Base-by-base conservation (phyloP, 53 echinoderm and acorn worm genomes). In the Mesocentrotus franciscanus region DNA sequence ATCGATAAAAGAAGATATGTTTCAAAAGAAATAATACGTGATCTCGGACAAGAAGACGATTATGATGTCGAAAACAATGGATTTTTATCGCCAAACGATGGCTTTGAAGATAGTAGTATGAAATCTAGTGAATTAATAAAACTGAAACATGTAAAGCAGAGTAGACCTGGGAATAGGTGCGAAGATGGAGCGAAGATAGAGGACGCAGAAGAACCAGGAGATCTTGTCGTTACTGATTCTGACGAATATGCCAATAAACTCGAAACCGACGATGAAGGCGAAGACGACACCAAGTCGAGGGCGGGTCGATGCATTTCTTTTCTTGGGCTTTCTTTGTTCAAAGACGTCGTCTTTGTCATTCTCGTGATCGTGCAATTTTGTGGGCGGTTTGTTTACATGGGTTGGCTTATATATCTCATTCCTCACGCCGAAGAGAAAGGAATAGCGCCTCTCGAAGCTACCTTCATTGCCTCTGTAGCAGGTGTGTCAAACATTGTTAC, bases 361-460 rank as follows among this genome's bases (percentile, higher is more conserved):
- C 94, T 98, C 24, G 95, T 98, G 96, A 61, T 96, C 4, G 97
- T 97, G 11, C 98, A 98, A 93, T 97, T 98, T 85, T 98, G 98
- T 39, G 97, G 97, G 27, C 96, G 98, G 30, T 98, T 98, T 90
- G 96, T 97, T n/a, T 98, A 97, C 91, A 98, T 98, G 98, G 98
- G 98, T 36, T 98, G 98, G 98, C 94, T 98, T 13, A 97, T 98
- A 74, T 98, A 98, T 60, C 97, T 98, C 20, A 95, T 98, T 7
- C 98, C 98, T 15, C 98, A 98, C 96, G 97, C 98, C 35, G 96
- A 97, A 16, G 97, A 98, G 49, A 97, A 97, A 64, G 98, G 98
- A 6, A 95, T 98, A 1, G 61, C 66, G 33, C 98, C 98, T 0
- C 92, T 98, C 81, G 91, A 97, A 33, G 98, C 98, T 0, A 97